Evolutionary conservation across 2,113 vertebrate genomes (phyloP), one percentile per base, ranked within the genome.

Genomic region (Phocoena phocoena): DNA sequence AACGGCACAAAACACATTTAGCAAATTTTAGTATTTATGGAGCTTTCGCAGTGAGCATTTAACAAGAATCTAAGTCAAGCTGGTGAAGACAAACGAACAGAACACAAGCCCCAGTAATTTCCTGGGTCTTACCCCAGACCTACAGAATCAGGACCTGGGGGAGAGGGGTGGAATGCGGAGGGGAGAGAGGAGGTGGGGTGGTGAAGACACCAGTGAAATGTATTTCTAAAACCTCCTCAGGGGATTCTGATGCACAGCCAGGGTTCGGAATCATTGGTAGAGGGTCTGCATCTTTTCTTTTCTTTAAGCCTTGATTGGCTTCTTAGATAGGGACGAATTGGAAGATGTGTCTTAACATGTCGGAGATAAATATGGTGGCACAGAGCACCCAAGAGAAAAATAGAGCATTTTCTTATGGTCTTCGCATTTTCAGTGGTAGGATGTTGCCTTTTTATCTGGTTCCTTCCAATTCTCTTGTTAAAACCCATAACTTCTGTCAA

Each of bases 371-470:
- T 8, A 6, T 84, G 58, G 55, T 36, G 55, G 25, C 28, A 38
- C 26, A 14, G 67, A 55, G 31, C 13, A 3, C 58, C 67, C 74
- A 77, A 73, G 62, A 68, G 9, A 33, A 93, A 38, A 67, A 65
- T 23, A 77, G 13, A 83, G 13, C 28, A 21, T 76, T 81, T 83
- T 13, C 14, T 41, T 70, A 26, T 25, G 13, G 41, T 60, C 53
- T n/a, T 88, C 6, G 60, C 12, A 25, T 95, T 76, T 92, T 80
- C 68, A 88, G 63, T 82, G 81, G 21, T 65, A 74, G 41, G 12
- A 67, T 82, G 92, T 92, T 85, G 50, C 31, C 36, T 67, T 77
- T 71, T 70, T 44, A 44, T 21, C 25, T 80, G 68, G 20, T 71
- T 81, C 44, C 36, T 90, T 91, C 8, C 33, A n/a, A 28, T 60